Percentiles rank a stretch among this genome's conserved stretches.
Evolutionary conservation across 2,113 vertebrate species (phyloP).

Genomic region (Amia ocellicauda): DNA sequence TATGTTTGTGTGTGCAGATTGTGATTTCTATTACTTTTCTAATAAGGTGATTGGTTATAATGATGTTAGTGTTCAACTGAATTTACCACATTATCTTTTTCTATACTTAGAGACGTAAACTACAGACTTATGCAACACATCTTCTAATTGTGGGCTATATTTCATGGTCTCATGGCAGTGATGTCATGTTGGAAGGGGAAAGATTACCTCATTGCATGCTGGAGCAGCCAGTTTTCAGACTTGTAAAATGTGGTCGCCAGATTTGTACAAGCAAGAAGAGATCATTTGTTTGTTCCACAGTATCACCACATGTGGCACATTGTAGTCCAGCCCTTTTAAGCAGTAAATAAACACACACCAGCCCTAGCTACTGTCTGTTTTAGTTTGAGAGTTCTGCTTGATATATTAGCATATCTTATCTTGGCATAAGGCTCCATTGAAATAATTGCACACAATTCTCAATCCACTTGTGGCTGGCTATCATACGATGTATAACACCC

Average conservation of each 20-base stretch:
- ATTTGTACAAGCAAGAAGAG: conserved; percentile 13
- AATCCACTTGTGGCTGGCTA: too few relatives aligned
- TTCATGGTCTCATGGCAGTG: conserved; percentile 18
- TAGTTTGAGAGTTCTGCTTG: neutral
- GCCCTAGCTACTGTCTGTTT: neutral
- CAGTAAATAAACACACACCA: neutral
- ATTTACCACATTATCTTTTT: too few relatives aligned
- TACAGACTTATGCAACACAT: too few relatives aligned
- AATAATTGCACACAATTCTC: too few relatives aligned
- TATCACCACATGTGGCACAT: conserved; percentile 12
- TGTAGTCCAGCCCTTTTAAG: neutral
- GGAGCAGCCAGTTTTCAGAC: conserved; percentile 8
- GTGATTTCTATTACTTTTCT: too few relatives aligned
- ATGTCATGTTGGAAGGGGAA: conserved; percentile 22
- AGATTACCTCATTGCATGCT: conserved; percentile 24
- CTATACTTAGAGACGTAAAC: too few relatives aligned
- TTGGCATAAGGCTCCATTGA: too few relatives aligned
- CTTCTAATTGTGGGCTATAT: too few relatives aligned
- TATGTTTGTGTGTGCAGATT: too few relatives aligned
- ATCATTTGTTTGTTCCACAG: conserved; percentile 13
- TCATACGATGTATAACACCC: too few relatives aligned
- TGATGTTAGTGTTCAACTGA: too few relatives aligned
- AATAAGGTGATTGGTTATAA: too few relatives aligned
- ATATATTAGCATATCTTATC: neutral
- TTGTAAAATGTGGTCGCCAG: conserved; percentile 27